phyloP scores from a whole-genome alignment of 1,140 invertebrate genomes.

The Megathymus violae region DNA sequence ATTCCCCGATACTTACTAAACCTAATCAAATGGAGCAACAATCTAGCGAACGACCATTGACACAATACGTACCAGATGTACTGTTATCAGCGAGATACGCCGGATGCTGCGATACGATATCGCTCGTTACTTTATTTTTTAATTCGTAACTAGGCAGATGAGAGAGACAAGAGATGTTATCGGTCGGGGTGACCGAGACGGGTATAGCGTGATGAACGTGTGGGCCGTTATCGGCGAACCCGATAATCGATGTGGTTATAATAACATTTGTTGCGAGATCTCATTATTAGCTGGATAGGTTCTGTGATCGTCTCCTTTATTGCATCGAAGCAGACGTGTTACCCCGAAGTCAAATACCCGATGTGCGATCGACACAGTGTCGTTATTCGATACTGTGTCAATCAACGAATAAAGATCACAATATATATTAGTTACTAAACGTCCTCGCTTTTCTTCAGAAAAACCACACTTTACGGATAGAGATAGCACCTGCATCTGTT shows the following conservation, averaged over 20 bases:
- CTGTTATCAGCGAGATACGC: conserved; percentile 55
- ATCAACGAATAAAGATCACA: no score
- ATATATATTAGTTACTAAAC: no score
- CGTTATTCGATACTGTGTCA: no score
- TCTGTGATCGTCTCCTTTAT: background rate
- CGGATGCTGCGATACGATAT: conserved; percentile 66
- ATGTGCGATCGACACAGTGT: no score
- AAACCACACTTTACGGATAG: no score
- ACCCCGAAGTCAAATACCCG: no score
- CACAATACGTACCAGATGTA: conserved; percentile 49
- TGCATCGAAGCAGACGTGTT: no score
- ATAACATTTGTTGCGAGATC: conserved; percentile 25
- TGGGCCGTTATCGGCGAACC: conserved; percentile 38
- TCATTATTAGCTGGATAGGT: conserved; percentile 17
- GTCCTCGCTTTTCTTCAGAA: no score
- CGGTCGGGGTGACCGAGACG: conserved; percentile 40
- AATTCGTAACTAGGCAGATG: conserved; percentile 55
- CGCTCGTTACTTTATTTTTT: conserved; percentile 60
- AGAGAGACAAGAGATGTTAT: conserved; percentile 44
- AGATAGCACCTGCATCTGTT: no score
- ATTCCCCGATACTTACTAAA: conserved; percentile 10
- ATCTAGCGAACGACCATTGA: conserved; percentile 36
- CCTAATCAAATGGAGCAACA: conserved; percentile 25
- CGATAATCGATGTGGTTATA: conserved; percentile 46
- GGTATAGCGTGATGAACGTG: conserved; percentile 55